Percentiles rank a stretch among this genome's conserved stretches.
These are phyloP conservation scores for Rhamnusium bicolor DNA, from an alignment of 2,888 invertebrate genomes.

Conservation along the genomic window DNA sequence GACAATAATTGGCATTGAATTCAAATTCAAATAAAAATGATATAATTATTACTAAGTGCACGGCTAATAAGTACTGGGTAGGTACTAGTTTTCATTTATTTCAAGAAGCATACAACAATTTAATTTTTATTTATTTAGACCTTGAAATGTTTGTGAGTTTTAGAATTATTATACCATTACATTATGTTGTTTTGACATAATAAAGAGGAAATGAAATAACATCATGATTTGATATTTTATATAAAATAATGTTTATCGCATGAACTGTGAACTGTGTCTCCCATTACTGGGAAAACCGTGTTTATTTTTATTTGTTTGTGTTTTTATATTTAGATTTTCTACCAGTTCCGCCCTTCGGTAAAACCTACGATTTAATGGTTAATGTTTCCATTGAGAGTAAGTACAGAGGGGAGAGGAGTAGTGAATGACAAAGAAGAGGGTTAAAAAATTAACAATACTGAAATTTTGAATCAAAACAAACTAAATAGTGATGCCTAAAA, in stretches of 20 bases:
- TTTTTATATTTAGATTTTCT: background rate
- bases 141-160: conserved; percentile 48
- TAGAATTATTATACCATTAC: conserved; percentile 47
- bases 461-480: too few species aligned
- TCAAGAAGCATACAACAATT: conserved; percentile 28
- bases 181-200: conserved; percentile 49
- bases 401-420: background rate
- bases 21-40: background rate
- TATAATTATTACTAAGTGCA: background rate
- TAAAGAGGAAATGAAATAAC: conserved; percentile 49
- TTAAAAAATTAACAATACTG: too few species aligned
- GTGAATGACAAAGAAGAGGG: background rate
- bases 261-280: conserved; percentile 33
- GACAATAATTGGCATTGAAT: background rate
- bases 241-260: conserved; percentile 25
- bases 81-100: background rate
- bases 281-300: conserved; percentile 25
- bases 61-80: too few species aligned
- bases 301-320: conserved; percentile 20
- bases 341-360: background rate
- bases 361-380: background rate
- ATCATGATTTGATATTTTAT: conserved; percentile 50
- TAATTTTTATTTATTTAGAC: conserved; percentile 46
- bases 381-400: background rate
- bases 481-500: too few species aligned